Evolutionary conservation across 2,113 vertebrate genomes (phyloP).

Genomic region (Anarrhichthys ocellatus): DNA sequence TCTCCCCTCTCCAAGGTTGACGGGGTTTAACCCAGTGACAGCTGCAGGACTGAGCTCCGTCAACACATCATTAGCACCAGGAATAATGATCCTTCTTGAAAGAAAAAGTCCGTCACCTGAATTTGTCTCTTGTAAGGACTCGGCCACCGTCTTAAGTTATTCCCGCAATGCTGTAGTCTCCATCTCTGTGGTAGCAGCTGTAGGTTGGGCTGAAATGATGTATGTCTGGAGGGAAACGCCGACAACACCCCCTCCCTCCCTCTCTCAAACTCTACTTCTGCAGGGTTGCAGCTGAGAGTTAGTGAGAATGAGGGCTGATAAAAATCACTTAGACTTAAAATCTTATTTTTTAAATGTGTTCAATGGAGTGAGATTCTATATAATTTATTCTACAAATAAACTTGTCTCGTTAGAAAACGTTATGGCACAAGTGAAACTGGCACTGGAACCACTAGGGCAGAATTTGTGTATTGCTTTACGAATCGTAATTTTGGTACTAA

Average conservation of each 20-base stretch:
- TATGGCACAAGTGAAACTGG: background rate
- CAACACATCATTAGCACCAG: slow-evolving; percentile 30
- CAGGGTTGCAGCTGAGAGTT: slow-evolving; percentile 70
- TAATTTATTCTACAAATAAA: background rate
- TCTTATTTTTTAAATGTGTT: background rate
- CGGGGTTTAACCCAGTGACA: slow-evolving; percentile 40
- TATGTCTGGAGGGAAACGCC: slow-evolving; percentile 62
- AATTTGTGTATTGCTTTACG: background rate
- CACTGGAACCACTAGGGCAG: background rate
- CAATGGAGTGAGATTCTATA: too few relatives aligned
- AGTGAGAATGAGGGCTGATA: slow-evolving; percentile 14
- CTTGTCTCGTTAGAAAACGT: background rate
- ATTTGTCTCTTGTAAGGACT: slow-evolving; percentile 12
- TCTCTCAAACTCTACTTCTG: slow-evolving; percentile 51
- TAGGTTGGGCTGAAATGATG: slow-evolving; percentile 68
- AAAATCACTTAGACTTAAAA: background rate
- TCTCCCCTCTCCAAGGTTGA: slow-evolving; percentile 37
- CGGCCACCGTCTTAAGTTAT: slow-evolving; percentile 37
- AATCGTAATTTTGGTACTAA: background rate
- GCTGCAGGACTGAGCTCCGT: slow-evolving; percentile 28
- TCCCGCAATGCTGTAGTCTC: slow-evolving; percentile 78
- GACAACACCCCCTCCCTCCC: slow-evolving; percentile 55
- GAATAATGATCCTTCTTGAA: background rate
- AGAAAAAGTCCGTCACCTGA: slow-evolving; percentile 19
- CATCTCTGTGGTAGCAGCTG: slow-evolving; percentile 67